Evolutionary conservation across 2,797 vertebrate genomes (phyloP).

Genomic region (Vespertilio murinus): DNA sequence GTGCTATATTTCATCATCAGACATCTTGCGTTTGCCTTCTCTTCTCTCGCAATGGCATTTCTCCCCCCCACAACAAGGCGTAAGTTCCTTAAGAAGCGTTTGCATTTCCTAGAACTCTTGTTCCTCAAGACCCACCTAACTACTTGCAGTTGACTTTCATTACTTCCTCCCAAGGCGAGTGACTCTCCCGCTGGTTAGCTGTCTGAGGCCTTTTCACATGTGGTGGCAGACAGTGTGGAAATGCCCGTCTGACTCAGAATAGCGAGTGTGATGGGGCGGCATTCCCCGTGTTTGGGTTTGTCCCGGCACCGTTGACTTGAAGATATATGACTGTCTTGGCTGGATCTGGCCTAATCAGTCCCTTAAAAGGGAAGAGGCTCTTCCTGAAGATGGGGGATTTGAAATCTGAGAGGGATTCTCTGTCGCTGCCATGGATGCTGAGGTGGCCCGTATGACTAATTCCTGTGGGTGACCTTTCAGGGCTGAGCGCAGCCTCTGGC

Average conservation of each 20-base stretch:
- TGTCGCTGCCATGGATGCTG: neutral
- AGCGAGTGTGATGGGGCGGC: neutral
- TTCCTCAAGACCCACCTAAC: neutral
- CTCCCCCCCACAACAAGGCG: neutral
- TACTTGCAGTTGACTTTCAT: neutral
- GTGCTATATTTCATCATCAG: neutral
- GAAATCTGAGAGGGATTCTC: neutral
- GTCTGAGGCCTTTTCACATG: neutral
- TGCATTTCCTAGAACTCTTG: conserved; percentile 42
- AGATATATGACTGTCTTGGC: neutral
- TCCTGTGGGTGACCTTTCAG: neutral
- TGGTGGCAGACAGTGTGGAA: neutral
- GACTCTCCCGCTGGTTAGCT: neutral
- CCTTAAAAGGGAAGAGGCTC: neutral
- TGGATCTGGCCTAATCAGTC: neutral
- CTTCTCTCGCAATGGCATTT: conserved; percentile 11
- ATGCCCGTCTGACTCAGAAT: neutral
- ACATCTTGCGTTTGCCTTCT: neutral
- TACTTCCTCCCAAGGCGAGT: neutral
- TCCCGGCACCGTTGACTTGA: neutral
- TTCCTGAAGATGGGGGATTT: neutral
- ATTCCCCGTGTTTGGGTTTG: neutral
- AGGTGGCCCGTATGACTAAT: neutral
- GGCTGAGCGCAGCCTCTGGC: neutral
- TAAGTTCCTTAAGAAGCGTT: neutral